These are phyloP conservation scores for Tenebrosternarchus preto DNA, from an alignment of 2,113 vertebrate species.

Conservation along the genomic window DNA sequence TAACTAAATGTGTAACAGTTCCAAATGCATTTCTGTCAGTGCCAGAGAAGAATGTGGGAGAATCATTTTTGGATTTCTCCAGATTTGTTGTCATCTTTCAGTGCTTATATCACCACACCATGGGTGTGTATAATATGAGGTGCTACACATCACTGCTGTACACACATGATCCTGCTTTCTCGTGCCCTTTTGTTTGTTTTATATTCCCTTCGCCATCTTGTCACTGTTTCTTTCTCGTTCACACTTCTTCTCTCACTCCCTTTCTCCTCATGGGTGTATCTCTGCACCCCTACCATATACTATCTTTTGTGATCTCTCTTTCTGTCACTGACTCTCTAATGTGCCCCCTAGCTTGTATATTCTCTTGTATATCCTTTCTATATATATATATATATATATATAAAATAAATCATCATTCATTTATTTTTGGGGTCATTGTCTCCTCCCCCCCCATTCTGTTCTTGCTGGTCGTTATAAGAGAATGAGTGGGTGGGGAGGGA, in stretches of 20 bases:
- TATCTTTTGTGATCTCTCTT: neutral
- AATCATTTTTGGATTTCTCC: neutral
- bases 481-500: constrained; percentile 51
- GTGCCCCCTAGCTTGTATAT: too few species aligned
- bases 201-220: neutral
- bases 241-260: neutral
- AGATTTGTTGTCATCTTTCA: neutral
- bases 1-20: neutral
- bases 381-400: too few species aligned
- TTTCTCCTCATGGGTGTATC: neutral
- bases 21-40: neutral
- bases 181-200: neutral
- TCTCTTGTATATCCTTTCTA: too few species aligned
- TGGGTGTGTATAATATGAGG: neutral
- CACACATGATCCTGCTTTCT: neutral
- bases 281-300: too few species aligned
- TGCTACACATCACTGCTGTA: neutral
- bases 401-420: too few species aligned
- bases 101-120: neutral
- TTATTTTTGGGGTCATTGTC: too few species aligned
- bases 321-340: too few species aligned
- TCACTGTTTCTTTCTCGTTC: neutral
- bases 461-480: constrained; percentile 55
- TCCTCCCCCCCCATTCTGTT: neutral
- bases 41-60: constrained; percentile 1